Percentiles rank a stretch among this genome's conserved stretches.
Conservation (phyloP, 1,140 invertebrate species). For the Drosophila paulistorum region DNA sequence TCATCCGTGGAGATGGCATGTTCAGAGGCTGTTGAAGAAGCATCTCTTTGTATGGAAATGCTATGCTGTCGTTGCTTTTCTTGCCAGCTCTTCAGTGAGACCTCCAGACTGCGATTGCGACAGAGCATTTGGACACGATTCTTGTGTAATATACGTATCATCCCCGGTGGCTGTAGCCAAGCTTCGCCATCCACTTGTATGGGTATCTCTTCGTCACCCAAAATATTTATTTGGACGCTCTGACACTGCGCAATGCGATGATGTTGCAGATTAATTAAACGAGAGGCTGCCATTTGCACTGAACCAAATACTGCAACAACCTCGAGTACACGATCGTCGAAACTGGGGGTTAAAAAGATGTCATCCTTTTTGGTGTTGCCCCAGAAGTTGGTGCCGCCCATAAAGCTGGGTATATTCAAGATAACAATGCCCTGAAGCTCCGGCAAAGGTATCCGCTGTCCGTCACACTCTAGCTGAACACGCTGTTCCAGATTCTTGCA, state of each 20-base stretch:
- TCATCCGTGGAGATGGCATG: conserved; percentile 82
- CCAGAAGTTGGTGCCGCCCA: conserved; percentile 99
- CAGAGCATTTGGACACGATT: conserved; percentile 98
- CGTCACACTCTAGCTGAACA: conserved; percentile 96
- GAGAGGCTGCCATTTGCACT: conserved; percentile 97
- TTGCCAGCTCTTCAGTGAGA: conserved; percentile 95
- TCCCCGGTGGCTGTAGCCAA: conserved; percentile 98
- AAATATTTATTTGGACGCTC: conserved; percentile 96
- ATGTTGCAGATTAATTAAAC: conserved; percentile 97
- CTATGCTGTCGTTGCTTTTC: conserved; percentile 92
- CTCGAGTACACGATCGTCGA: conserved; percentile 96
- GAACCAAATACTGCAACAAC: conserved; percentile 98
- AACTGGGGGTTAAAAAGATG: conserved; percentile 93
- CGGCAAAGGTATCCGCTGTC: conserved; percentile 94
- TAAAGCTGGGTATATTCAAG: conserved; percentile 98
- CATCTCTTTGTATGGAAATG: conserved; percentile 82
- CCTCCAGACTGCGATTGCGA: conserved; percentile 94
- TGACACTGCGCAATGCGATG: conserved; percentile 98
- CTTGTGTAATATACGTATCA: conserved; percentile 97
- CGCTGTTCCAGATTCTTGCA: conserved; percentile 98
- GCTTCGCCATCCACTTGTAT: conserved; percentile 98
- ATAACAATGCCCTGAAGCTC: conserved; percentile 98
- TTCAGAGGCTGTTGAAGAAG: conserved; percentile 79
- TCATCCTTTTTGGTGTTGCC: conserved; percentile 95
- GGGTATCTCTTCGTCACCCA: conserved; percentile 94